Evolutionary conservation across 1,140 invertebrate genomes (phyloP), one percentile per base, ranked within the genome.

Genomic region (Euborellia annulipes): DNA sequence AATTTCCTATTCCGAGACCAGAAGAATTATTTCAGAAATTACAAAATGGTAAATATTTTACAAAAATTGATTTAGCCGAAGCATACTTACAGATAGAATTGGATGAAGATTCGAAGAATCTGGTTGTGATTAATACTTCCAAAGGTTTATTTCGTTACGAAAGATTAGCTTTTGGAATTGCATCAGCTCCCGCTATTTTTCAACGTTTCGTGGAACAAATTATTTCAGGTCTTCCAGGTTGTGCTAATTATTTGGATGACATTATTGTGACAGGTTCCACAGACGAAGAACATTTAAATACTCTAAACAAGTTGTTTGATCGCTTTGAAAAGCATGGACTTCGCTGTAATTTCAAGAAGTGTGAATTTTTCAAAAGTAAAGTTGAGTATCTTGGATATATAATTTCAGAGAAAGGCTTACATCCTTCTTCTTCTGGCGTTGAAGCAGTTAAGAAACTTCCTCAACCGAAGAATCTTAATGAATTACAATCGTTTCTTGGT

Each of bases 181-280:
- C 47, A 11, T 51, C 36, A 14, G 50, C 48, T 13, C 22, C 49
- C 1, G 43, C 38, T 16, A 51, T 51, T n/a, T 51, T 51, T 30
- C 30, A 45, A 13, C 20, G 45, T 20, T 38, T 27, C 30, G 14
- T 47, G 7, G 18, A 44, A 16, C 39, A 43, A 14, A 34, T 43
- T 13, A 39, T 52, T 11, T 23, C 22, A 13, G 39, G 50, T 13
- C 41, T 51, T 19, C 22, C 30, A n/a, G 45, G 45, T 3, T 44
- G 48, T 23, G 14, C 39, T 2, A 47, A 27, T 18, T 22, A 49
- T 20, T 22, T 53, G 13, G 50, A 60, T 51, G 36, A 60, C 19
- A 46, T 51, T 16, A 49, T 49, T 7, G 39, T 49, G 16, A 51
- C 46, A 2, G 49, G 49, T 37, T n/a, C n/a, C n/a, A n/a, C n/a